Evolutionary conservation across 2,888 invertebrate species (phyloP), one percentile per base, ranked within the genome.

Genomic region (Charanyca ferruginea): DNA sequence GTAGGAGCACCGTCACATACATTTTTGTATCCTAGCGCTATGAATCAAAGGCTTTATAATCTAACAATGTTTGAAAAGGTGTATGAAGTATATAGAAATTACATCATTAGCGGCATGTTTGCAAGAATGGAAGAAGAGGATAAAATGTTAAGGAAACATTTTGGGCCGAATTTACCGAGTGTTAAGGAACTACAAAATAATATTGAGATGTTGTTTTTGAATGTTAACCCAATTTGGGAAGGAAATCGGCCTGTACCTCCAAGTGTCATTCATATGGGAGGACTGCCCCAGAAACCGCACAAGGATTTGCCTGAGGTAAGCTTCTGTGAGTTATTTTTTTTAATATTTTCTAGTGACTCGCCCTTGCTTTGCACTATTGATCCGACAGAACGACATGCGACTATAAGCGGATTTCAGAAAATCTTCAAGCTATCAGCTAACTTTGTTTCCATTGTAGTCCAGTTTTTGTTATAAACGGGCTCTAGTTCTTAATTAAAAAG

Each of bases 151-250:
- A 78, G 58, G 35, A 73, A 70, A 63, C 25, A 78, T 35, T 85
- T 88, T 63, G 90, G 89, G 1, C 35, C 73, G 5, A 73, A 86
- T 28, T 28, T 80, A 0, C 87, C 90, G 0, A 3, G 58, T 7
- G 20, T 85, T 4, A 51, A n/a, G 3, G 85, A 87, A 44, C 67
- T 90, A 3, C 65, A 63, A 25, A 71, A 83, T 22, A 88, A 85
- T 55, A 80, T 92, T 16, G 89, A 90, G 52, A 83, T 95, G 87
- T 55, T 95, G 23, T 90, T 96, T 65, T 54, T 94, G 2, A 95
- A 95, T 71, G 75, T 85, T 0, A 89, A 94, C 80, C 90, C 92
- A 0, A 72, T 91, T 28, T 90, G 90, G 80, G 87, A 88, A 13
- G 80, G 81, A 1, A 87, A 85, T 57, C 83, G 90, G 13, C 95